Conservation (phyloP, 1,140 invertebrate genomes). For the Galendromus occidentalis region DNA sequence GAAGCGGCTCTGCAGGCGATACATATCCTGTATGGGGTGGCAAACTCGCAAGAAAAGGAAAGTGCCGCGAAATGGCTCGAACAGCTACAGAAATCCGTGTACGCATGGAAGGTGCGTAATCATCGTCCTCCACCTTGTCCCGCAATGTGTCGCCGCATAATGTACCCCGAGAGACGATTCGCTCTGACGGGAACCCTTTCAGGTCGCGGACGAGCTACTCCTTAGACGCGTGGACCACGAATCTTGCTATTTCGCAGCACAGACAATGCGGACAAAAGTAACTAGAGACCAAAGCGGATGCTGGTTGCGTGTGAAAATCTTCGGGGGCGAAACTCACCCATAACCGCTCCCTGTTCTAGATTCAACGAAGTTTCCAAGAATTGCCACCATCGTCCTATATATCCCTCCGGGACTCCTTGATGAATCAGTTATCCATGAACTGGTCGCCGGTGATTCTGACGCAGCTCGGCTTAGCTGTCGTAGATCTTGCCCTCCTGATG, state of each 20-base stretch:
- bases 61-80: conserved; percentile 2
- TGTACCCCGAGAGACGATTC: too few relatives aligned
- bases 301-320: too few relatives aligned
- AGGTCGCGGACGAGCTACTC: not conserved
- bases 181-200: not conserved
- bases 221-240: not conserved
- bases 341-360: too few relatives aligned
- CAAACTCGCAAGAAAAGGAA: not conserved
- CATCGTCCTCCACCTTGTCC: too few relatives aligned
- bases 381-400: not conserved
- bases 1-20: not conserved
- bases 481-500: not conserved
- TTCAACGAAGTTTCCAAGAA: not conserved
- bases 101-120: not conserved
- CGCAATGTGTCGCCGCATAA: too few relatives aligned
- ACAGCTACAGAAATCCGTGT: not conserved
- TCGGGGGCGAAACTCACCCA: too few relatives aligned
- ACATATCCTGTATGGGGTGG: not conserved
- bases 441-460: not conserved
- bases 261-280: not conserved
- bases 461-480: not conserved
- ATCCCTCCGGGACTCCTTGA: not conserved
- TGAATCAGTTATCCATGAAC: not conserved
- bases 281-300: too few relatives aligned
- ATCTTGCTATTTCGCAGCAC: not conserved